phyloP scores from a whole-genome alignment of 2,888 invertebrate species.

The Glaucopsyche alexis region DNA sequence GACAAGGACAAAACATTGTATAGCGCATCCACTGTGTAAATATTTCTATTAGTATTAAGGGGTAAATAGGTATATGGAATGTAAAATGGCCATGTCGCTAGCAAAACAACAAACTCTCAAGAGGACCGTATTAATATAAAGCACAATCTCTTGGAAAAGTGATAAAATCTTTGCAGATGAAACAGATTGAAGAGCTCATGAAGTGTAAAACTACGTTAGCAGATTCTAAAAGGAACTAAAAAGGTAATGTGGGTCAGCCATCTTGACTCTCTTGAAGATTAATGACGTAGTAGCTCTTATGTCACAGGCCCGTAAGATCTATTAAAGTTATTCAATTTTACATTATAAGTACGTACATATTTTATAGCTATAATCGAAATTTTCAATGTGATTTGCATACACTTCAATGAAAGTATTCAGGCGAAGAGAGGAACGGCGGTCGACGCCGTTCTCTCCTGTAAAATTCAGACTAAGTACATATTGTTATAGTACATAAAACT shows the following conservation, averaged over 20 bases:
- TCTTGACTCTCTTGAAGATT: not conserved
- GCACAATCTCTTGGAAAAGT: not conserved
- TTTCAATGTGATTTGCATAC: not conserved
- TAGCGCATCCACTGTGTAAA: too few species aligned
- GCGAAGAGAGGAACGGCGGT: conserved; percentile 13
- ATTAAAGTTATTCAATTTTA: too few species aligned
- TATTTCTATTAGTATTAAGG: too few species aligned
- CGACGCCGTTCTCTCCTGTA: conserved; percentile 27
- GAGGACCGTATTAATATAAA: not conserved
- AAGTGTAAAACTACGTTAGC: not conserved
- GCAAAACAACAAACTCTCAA: too few species aligned
- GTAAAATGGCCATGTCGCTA: too few species aligned
- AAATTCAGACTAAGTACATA: conserved; percentile 19
- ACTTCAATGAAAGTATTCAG: not conserved
- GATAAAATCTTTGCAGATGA: not conserved
- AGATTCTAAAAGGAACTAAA: not conserved
- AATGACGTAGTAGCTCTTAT: not conserved
- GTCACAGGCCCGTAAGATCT: not conserved
- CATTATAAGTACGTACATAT: not conserved
- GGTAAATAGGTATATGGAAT: too few species aligned
- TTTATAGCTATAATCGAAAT: not conserved
- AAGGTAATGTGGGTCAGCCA: not conserved
- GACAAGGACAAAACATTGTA: too few species aligned
- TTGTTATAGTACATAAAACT: conserved; percentile 1
- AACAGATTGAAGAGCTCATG: not conserved